Conservation (phyloP, 2,797 vertebrate genomes). For the Enteromius anoplus region DNA sequence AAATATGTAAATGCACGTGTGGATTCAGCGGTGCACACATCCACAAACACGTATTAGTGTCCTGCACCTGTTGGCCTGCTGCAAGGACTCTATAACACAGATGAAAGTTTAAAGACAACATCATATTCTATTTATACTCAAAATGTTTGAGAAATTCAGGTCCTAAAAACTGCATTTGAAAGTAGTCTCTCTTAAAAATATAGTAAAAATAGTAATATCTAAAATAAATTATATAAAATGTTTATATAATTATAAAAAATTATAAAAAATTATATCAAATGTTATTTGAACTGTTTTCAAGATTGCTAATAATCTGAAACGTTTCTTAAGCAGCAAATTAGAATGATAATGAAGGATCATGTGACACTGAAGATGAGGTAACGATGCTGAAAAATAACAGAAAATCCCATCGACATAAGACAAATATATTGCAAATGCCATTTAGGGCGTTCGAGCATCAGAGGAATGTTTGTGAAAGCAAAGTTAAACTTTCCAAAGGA, state of each 20-base stretch:
- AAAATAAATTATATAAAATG: too few species aligned
- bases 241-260: too few species aligned
- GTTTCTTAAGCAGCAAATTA: background rate
- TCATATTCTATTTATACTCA: conserved; percentile 1
- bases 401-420: background rate
- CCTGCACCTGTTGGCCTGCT: conserved; percentile 19
- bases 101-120: conserved; percentile 5
- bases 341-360: background rate
- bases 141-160: background rate
- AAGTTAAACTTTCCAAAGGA: conserved; percentile 2
- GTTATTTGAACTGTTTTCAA: background rate
- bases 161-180: background rate
- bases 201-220: background rate
- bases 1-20: conserved; percentile 69
- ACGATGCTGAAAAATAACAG: background rate
- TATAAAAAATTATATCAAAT: too few species aligned
- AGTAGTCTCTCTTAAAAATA: background rate
- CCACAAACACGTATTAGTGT: conserved; percentile 32
- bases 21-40: conserved; percentile 50
- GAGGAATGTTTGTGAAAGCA: background rate
- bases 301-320: background rate
- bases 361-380: background rate
- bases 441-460: background rate
- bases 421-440: background rate
- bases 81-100: background rate